These are phyloP conservation scores for Cerceris ruficornis DNA, from an alignment of 2,888 invertebrate genomes.

Conservation along the genomic window DNA sequence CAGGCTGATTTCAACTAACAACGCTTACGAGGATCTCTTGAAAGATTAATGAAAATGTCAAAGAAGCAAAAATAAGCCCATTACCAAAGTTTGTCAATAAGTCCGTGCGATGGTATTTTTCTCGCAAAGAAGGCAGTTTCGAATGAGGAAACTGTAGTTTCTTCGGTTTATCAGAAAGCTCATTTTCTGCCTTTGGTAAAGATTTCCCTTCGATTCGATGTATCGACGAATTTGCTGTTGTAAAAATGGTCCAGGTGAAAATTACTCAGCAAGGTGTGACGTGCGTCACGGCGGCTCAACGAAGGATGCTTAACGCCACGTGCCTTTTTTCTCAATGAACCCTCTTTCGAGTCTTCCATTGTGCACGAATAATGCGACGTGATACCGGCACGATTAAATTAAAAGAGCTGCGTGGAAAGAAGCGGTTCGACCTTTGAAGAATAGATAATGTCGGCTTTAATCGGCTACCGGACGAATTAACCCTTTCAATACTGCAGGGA, in stretches of 20 bases:
- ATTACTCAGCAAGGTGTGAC: slow-evolving; percentile 59
- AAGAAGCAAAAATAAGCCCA: too few relatives aligned
- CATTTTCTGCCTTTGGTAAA: neutral
- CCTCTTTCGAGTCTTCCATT: slow-evolving; percentile 23
- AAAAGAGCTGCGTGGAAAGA: neutral
- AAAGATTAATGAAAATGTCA: slow-evolving; percentile 49
- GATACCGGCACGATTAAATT: slow-evolving; percentile 15
- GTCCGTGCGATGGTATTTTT: too few relatives aligned
- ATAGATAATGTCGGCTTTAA: too few relatives aligned
- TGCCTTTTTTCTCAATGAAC: slow-evolving; percentile 63
- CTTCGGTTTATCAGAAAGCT: neutral
- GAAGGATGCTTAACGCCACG: slow-evolving; percentile 47
- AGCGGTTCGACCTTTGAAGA: neutral
- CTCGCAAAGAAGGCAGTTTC: too few relatives aligned
- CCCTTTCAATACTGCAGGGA: too few relatives aligned
- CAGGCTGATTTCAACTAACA: slow-evolving; percentile 40
- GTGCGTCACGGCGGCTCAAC: slow-evolving; percentile 6
- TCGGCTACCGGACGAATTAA: too few relatives aligned
- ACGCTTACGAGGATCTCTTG: slow-evolving; percentile 44
- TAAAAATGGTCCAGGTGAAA: slow-evolving; percentile 56
- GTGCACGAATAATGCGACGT: slow-evolving; percentile 25
- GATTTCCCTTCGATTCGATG: neutral
- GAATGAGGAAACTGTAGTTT: too few relatives aligned
- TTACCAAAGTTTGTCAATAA: too few relatives aligned
- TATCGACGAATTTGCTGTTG: slow-evolving; percentile 3